These are phyloP conservation scores for Aldrovandia affinis DNA, from an alignment of 2,797 vertebrate genomes.

Conservation along the genomic window DNA sequence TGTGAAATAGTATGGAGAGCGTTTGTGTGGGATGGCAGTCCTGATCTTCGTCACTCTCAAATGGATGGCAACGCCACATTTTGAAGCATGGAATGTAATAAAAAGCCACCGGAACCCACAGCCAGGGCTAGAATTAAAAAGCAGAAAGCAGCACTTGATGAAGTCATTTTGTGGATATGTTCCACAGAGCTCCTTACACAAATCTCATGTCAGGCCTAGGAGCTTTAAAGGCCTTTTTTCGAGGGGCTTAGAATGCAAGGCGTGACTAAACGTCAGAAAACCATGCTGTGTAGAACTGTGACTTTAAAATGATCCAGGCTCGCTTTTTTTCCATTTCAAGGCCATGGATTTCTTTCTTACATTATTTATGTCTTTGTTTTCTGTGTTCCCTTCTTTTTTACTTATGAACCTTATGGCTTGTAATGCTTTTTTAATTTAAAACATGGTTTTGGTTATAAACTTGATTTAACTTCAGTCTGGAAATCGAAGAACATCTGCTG, in stretches of 20 bases:
- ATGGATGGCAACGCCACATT: neutral
- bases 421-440: no score
- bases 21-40: neutral
- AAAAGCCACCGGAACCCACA: conserved; percentile 9
- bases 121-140: neutral
- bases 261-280: neutral
- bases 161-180: neutral
- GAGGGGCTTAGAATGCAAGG: neutral
- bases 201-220: neutral
- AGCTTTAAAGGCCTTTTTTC: neutral
- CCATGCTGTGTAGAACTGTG: neutral
- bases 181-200: neutral
- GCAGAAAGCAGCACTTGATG: neutral
- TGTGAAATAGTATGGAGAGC: neutral
- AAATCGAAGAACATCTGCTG: no score
- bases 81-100: neutral
- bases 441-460: no score
- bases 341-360: neutral
- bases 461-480: no score
- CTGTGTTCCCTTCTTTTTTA: neutral
- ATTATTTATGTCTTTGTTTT: neutral
- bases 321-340: neutral
- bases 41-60: neutral
- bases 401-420: no score
- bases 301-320: conserved; percentile 8